These are phyloP conservation scores for Ormyrus nitidulus DNA, from an alignment of 2,888 invertebrate species.

Conservation along the genomic window DNA sequence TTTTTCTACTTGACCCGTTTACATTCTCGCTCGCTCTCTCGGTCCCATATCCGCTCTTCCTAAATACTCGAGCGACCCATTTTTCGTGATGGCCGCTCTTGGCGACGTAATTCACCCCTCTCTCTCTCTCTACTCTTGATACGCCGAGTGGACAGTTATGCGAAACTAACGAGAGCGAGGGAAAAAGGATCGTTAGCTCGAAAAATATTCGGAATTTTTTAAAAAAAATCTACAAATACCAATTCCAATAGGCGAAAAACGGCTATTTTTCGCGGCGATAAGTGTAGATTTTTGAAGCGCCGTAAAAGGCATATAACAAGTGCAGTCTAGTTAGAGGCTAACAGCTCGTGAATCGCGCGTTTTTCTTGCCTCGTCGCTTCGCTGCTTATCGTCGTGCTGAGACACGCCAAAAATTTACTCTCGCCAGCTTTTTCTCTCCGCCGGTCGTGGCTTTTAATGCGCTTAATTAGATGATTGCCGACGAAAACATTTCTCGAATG, in stretches of 20 bases:
- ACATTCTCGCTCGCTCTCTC: background rate
- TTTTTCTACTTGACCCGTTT: constrained; percentile 35
- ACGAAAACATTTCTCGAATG: constrained; percentile 22
- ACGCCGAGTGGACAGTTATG: constrained; percentile 27
- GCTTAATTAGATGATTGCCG: constrained; percentile 49
- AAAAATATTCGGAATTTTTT: too few relatives aligned
- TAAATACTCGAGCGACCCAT: constrained; percentile 57
- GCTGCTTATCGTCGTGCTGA: constrained; percentile 34
- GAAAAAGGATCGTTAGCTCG: background rate
- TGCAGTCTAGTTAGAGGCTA: constrained; percentile 22
- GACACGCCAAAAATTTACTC: constrained; percentile 29
- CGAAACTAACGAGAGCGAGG: constrained; percentile 7
- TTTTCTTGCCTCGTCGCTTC: constrained; percentile 16
- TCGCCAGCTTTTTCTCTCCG: constrained; percentile 22
- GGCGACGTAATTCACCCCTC: constrained; percentile 11
- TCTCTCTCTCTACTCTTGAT: background rate
- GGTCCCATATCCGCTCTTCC: constrained; percentile 12
- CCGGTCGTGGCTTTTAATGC: constrained; percentile 3
- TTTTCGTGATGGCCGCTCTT: constrained; percentile 46
- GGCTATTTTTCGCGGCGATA: too few relatives aligned
- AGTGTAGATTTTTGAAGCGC: too few relatives aligned
- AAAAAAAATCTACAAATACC: constrained; percentile 19
- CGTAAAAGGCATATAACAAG: too few relatives aligned
- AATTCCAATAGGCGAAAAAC: too few relatives aligned
- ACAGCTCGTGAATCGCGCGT: constrained; percentile 37